Evolutionary conservation across 2,113 vertebrate species (phyloP).

Genomic region (Scomber scombrus): DNA sequence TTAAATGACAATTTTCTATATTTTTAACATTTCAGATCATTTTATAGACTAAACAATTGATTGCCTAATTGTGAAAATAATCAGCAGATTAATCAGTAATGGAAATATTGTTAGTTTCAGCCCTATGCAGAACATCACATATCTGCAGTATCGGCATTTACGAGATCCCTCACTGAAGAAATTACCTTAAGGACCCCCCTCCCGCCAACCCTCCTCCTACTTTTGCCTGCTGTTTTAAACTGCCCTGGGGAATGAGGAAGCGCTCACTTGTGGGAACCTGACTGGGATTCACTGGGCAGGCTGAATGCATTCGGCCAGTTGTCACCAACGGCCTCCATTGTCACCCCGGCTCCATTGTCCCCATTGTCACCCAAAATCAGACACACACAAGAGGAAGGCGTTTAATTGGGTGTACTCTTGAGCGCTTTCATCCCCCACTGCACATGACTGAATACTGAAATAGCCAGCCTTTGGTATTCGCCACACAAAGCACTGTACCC

Average conservation of each 20-base stretch:
- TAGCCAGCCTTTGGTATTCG: constrained; percentile 59
- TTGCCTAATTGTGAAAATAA: too few relatives aligned
- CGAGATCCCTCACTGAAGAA: constrained; percentile 17
- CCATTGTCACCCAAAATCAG: constrained; percentile 82
- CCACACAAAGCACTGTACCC: constrained; percentile 74
- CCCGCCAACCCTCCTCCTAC: background rate
- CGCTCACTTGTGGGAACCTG: constrained; percentile 81
- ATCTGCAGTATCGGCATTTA: background rate
- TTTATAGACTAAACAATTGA: too few relatives aligned
- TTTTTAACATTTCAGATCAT: too few relatives aligned
- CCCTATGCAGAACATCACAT: background rate
- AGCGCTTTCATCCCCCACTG: constrained; percentile 77
- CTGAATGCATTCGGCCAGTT: constrained; percentile 78
- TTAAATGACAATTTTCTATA: too few relatives aligned
- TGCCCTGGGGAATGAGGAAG: constrained; percentile 64
- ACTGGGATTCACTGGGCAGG: constrained; percentile 75
- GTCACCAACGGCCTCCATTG: constrained; percentile 81
- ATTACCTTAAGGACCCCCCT: constrained; percentile 23
- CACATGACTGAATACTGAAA: constrained; percentile 72
- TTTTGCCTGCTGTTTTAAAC: constrained; percentile 55
- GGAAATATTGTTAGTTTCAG: too few relatives aligned
- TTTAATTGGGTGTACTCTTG: constrained; percentile 85
- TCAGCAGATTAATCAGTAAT: too few relatives aligned
- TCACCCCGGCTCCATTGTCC: constrained; percentile 75
- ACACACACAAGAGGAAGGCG: constrained; percentile 83